Base-by-base conservation (phyloP, 2,888 invertebrate genomes). In the Microplitis deprimator region DNA sequence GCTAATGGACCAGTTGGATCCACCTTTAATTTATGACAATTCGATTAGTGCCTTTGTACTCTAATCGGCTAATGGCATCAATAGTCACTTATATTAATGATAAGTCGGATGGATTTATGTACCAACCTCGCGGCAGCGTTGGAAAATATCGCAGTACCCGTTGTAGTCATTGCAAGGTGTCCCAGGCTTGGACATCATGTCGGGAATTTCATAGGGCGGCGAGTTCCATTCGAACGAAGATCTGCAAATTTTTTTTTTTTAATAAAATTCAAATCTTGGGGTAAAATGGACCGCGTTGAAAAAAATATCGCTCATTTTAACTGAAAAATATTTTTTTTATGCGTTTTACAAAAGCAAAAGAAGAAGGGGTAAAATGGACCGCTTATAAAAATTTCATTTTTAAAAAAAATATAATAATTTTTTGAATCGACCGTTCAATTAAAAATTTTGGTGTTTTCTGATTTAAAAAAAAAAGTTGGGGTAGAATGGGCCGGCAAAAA, bases 1-100 rank as follows among this genome's bases (percentile, higher is more conserved):
- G 97, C 96, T 86, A 97, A 90, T 8, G 97, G 97, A 16, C 97
- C 97, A 0, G 96, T 96, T n/a, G 97, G 97, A 92, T 97, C 96
- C 78, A 92, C 91, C 91, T 91, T 80, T 39, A 64, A 17, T 39
- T 62, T 17, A 73, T 73, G 64, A 62, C 59, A 10, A 13, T 38
- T 61, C 50, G 60, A 59, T 77, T 29, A 64, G 16, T 6, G 5
- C 70, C n/a, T 29, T 60, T 7, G 20, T 40, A 68, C 40, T 8
- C 17, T 68, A 68, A 68, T 68, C 41, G 40, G 16, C 20, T 17
- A 68, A 50, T 41, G 40, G 8, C 8, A 13, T 50, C 10, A 50
- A 13, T 50, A 50, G 50, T 13, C 13, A 50, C 2, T 50, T 50
- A 29, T 29, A 29, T 29, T 29, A 29, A 29, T 29, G 29, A 29